A percentile compares a stretch with the other conserved stretches of the same genome.
These are phyloP conservation scores for Indicator maculatus DNA, from an alignment of 2,113 vertebrate species.

Conservation along the genomic window DNA sequence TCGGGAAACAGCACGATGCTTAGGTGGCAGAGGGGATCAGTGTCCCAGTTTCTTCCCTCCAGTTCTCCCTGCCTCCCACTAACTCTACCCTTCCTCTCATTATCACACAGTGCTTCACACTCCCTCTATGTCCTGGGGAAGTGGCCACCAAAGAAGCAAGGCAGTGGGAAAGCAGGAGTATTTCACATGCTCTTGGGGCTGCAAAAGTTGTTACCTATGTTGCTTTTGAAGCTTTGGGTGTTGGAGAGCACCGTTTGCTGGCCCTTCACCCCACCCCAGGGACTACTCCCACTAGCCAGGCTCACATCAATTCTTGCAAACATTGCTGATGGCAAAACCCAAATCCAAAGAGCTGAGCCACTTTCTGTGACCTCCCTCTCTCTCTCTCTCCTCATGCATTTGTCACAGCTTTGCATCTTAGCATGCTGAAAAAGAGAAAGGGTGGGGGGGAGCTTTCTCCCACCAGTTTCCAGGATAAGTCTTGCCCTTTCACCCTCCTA, in stretches of 20 bases:
- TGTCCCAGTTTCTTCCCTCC: fast-evolving
- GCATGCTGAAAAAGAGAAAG: neutral
- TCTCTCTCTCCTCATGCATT: neutral
- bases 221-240: neutral
- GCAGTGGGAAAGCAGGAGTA: neutral
- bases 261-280: neutral
- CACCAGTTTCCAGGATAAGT: neutral
- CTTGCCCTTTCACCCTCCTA: neutral
- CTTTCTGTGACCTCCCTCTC: fast-evolving
- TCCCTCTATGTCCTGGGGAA: neutral
- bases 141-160: neutral
- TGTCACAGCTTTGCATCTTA: neutral
- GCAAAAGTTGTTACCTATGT: neutral
- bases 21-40: neutral
- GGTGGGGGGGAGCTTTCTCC: neutral
- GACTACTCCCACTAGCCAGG: neutral
- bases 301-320: neutral
- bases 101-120: neutral
- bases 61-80: neutral
- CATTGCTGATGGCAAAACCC: neutral
- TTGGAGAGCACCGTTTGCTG: fast-evolving
- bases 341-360: neutral
- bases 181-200: neutral
- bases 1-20: neutral
- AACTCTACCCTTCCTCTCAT: neutral